phyloP scores from a whole-genome alignment of 1,140 invertebrate genomes.

The Branchinecta lindahli region DNA sequence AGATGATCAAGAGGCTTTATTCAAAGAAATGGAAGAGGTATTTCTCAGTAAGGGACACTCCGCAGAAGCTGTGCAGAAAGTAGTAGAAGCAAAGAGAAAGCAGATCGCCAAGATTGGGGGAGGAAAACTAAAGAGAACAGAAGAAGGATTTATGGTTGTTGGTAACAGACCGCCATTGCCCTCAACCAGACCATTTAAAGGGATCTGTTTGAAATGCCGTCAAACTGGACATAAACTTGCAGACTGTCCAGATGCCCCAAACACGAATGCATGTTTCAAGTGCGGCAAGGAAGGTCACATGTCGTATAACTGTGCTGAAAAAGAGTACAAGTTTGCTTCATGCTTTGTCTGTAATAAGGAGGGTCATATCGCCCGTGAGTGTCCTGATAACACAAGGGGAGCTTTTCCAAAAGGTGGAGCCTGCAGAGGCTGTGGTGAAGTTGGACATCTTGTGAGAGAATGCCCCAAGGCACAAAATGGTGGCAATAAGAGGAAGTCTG shows the following conservation, averaged over 20 bases:
- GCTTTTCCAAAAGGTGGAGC: constrained; percentile 73
- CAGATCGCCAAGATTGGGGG: too few species aligned
- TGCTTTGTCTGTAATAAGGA: constrained; percentile 67
- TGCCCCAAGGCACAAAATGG: constrained; percentile 39
- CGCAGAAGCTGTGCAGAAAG: too few species aligned
- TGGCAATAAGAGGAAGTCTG: background rate
- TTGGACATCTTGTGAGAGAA: constrained; percentile 67
- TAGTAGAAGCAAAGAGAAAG: too few species aligned
- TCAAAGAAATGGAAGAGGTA: too few species aligned
- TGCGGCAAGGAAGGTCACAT: background rate
- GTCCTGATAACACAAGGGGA: constrained; percentile 64
- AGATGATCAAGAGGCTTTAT: too few species aligned
- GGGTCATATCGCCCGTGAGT: constrained; percentile 67
- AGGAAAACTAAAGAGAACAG: too few species aligned
- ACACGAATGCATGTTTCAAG: constrained; percentile 17
- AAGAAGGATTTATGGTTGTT: too few species aligned
- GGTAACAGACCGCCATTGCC: too few species aligned
- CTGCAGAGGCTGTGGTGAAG: constrained; percentile 66
- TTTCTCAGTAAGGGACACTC: too few species aligned
- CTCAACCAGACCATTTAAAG: background rate
- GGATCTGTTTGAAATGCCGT: constrained; percentile 58
- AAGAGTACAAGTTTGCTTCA: constrained; percentile 36
- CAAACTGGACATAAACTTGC: constrained; percentile 64
- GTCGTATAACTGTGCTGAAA: background rate
- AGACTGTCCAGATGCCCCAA: constrained; percentile 48